Conservation (phyloP, 2,113 vertebrate genomes). For the Coregonus clupeaformis region DNA sequence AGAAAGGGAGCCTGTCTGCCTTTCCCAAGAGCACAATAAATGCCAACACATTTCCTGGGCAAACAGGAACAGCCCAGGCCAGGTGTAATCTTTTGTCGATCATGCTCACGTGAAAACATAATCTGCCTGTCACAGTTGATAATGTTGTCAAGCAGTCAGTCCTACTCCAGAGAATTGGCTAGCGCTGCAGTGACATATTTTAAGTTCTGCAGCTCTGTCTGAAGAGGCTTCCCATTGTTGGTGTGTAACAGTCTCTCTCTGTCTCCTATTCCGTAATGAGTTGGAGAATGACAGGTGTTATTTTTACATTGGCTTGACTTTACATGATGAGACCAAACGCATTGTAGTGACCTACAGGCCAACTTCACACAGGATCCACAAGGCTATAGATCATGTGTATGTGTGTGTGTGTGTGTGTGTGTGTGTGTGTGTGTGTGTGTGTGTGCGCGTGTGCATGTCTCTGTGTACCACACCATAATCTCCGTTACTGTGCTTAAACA, state of each 20-base stretch:
- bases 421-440: neutral
- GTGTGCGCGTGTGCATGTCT: too few species aligned
- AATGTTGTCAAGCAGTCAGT: slow-evolving; percentile 72
- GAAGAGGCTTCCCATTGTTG: slow-evolving; percentile 53
- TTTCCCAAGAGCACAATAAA: slow-evolving; percentile 54
- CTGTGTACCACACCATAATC: too few species aligned
- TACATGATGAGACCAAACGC: slow-evolving; percentile 56
- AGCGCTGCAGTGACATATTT: slow-evolving; percentile 55
- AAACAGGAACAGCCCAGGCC: slow-evolving; percentile 60
- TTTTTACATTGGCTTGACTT: slow-evolving; percentile 59
- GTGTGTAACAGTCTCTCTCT: slow-evolving; percentile 58
- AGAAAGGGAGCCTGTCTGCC: slow-evolving; percentile 8
- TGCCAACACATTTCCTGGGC: slow-evolving; percentile 68
- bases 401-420: neutral
- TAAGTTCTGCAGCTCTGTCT: slow-evolving; percentile 51
- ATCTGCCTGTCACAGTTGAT: slow-evolving; percentile 76
- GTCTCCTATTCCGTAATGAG: neutral
- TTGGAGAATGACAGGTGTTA: slow-evolving; percentile 46
- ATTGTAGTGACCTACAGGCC: slow-evolving; percentile 59
- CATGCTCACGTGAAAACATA: slow-evolving; percentile 74
- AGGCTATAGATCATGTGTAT: neutral
- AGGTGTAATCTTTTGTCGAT: slow-evolving; percentile 69
- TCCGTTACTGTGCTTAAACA: too few species aligned
- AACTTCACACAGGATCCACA: slow-evolving; percentile 45
- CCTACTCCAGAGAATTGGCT: slow-evolving; percentile 67